Evolutionary conservation across 1,140 invertebrate genomes (phyloP).

Genomic region (Tribolium madens): DNA sequence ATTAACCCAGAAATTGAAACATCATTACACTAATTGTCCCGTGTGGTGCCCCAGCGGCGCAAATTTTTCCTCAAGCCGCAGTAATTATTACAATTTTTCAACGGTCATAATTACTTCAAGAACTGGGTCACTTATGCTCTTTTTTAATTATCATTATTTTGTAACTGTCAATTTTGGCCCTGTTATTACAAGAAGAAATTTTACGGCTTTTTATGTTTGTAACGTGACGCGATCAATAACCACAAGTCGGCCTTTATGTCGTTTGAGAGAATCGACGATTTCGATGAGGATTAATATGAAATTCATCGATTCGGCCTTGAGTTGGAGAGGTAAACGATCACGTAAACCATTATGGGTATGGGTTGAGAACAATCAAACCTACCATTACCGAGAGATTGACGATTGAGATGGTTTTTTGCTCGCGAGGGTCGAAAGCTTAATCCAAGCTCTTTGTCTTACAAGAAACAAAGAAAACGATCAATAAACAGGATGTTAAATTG

Average conservation of each 20-base stretch:
- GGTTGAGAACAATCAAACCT: constrained; percentile 17
- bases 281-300: constrained; percentile 6
- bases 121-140: not conserved
- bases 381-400: constrained; percentile 13
- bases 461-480: not conserved
- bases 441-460: not conserved
- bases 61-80: not conserved
- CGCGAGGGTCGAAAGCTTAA: not conserved
- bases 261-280: not conserved
- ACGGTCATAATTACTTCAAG: not conserved
- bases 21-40: not conserved
- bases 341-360: constrained; percentile 19
- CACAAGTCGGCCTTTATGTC: not conserved
- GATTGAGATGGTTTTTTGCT: not conserved
- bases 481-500: too few relatives aligned
- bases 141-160: not conserved
- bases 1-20: not conserved
- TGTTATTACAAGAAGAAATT: not conserved
- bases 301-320: constrained; percentile 27
- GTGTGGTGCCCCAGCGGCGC: not conserved
- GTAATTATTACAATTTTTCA: not conserved
- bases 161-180: not conserved
- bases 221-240: not conserved
- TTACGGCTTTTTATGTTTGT: not conserved
- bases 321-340: constrained; percentile 16